Evolutionary conservation across 2,888 invertebrate species (phyloP), one percentile per base, ranked within the genome.

Genomic region (Himalopsyche anomala): DNA sequence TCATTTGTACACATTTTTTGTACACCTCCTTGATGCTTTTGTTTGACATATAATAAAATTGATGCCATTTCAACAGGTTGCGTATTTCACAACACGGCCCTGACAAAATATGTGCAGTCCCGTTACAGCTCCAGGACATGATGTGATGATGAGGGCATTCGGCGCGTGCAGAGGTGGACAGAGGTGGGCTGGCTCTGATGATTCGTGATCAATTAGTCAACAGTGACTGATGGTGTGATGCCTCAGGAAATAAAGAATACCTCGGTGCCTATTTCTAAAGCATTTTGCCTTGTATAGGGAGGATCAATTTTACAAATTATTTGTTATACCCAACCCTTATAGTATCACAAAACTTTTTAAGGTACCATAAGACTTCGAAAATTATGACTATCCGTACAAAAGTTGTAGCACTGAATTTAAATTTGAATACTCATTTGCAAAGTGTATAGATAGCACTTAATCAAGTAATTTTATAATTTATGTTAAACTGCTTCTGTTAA

Each of bases 151-250:
- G 62, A 62, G 62, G 62, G 62, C 62, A 62, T 62, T 62, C 62
- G 62, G 62, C 62, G 62, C 62, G 62, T 62, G 62, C 62, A 62
- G 62, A 62, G 62, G 62, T 62, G 62, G 62, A 62, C 62, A 62
- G 62, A n/a, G 62, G 62, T 62, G 62, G 62, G 62, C 28, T 19
- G 62, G 62, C 62, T n/a, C 62, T 62, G 62, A 62, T 62, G 62
- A 62, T 62, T 62, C 62, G 62, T 62, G 62, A 62, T 62, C 62
- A 62, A 62, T 62, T 62, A 62, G 62, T 62, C 62, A 19, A 62
- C 62, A 11, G 62, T 62, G 62, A 62, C 62, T 62, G 62, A 62
- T 62, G 62, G 11, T 62, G 19, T 28, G 28, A 62, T 28, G 62
- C 62, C 62, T 62, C 62, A 15, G 62, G 62, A 62, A 62, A 62